Evolutionary conservation across 1,140 invertebrate genomes (phyloP), one percentile per base, ranked within the genome.

Genomic region (Anoplolepis gracilipes): DNA sequence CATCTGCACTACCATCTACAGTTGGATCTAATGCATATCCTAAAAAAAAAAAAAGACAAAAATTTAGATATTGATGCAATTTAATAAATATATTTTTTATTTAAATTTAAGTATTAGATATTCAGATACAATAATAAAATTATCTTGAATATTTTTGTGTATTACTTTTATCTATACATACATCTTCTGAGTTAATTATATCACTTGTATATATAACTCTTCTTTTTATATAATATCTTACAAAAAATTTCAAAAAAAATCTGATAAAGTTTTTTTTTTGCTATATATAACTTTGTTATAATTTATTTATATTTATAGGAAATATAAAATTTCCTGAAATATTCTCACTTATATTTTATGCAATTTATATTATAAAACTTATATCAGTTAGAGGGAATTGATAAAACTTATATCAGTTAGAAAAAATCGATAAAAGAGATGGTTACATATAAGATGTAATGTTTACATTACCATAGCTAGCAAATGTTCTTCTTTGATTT

Each of bases 21-120:
- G 98, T 98, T 0, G 99, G 99, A 96, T 99, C 98, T 67, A 99
- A 93, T 2, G 99, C 99, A 96, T 99, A 99, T n/a, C 99, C 97
- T 97, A 72, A 55, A 55, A 78, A 87, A 10, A 72, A 79, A 36
- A 87, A 10, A 72, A 79, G 30, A n/a, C 0, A 77, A 30, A 69
- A 36, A 81, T 81, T 42, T 25, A n/a, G 4, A 46, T 57, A 28
- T 61, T 82, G 49, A 25, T 69, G 67, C 1, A 36, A 53, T 10
- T 57, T 70, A 70, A 57, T 36, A 33, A 62, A 57, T 53, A 30
- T 28, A 46, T 22, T 2, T 33, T 7, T 30, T 73, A 59, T 6
- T 16, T 53, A 72, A 22, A 8, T 2, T 55, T 13, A 36, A 75
- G 6, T 33, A 59, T 75, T 13, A 57, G 1, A 75, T 39, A 16